A percentile compares a stretch with the other conserved stretches of the same genome.
These are phyloP conservation scores for Passer montanus DNA, from an alignment of 2,113 vertebrate genomes.

Conservation along the genomic window DNA sequence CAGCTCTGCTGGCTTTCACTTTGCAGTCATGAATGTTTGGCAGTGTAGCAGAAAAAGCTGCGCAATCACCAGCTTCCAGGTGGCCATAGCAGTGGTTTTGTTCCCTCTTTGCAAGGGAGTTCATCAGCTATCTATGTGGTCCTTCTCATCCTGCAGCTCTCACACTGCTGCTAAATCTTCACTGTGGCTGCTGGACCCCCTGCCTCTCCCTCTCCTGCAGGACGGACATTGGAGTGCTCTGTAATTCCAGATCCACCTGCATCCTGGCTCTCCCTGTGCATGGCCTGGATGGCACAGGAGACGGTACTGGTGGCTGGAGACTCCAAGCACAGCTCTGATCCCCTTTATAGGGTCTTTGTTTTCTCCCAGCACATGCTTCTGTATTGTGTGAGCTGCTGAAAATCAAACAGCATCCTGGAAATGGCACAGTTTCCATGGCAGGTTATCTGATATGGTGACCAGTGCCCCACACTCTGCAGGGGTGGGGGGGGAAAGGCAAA, in stretches of 20 bases:
- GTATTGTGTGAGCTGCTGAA: neutral
- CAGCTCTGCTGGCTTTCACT: neutral
- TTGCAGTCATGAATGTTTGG: neutral
- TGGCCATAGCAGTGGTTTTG: neutral
- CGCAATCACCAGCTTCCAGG: neutral
- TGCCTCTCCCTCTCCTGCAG: neutral
- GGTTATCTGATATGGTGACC: neutral
- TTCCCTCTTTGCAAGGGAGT: neutral
- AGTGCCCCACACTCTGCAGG: neutral
- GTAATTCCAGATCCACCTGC: neutral
- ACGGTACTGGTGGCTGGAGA: neutral
- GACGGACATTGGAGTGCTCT: neutral
- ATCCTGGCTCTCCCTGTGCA: neutral
- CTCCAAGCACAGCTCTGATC: neutral
- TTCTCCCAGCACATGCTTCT: neutral
- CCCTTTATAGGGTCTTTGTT: neutral
- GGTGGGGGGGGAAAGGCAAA: neutral
- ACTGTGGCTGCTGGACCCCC: neutral
- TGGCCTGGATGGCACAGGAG: neutral
- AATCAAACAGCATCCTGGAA: neutral
- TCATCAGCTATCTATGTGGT: neutral
- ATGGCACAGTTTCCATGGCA: neutral
- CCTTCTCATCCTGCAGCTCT: neutral
- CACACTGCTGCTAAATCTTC: neutral
- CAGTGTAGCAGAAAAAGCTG: neutral